phyloP scores from a whole-genome alignment of 1,140 invertebrate species.

The Zaprionus taronus region DNA sequence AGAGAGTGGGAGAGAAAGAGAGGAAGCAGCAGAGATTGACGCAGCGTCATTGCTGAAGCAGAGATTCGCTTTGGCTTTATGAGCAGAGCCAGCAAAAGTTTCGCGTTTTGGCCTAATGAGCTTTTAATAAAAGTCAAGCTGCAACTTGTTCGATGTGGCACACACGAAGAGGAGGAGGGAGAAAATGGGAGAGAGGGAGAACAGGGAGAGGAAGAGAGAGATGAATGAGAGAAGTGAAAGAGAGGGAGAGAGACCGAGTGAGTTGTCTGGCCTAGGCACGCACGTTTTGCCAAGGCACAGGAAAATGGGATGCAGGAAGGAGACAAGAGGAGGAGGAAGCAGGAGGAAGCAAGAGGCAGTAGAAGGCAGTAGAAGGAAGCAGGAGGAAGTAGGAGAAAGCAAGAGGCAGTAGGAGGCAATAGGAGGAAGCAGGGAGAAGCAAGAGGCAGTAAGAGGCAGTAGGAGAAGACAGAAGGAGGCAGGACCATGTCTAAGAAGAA shows the following conservation, averaged over 20 bases:
- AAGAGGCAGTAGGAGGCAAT: not conserved
- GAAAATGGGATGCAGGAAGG: not conserved
- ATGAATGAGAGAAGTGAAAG: too few relatives aligned
- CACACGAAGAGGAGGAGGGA: constrained; percentile 13
- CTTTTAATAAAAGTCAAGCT: constrained; percentile 81
- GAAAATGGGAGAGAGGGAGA: not conserved
- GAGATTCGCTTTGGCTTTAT: constrained; percentile 27
- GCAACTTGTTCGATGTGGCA: constrained; percentile 40
- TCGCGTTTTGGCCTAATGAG: constrained; percentile 69
- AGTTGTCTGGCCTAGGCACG: not conserved
- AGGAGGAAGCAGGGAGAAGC: not conserved
- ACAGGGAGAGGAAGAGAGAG: too few relatives aligned
- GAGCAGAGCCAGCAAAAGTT: constrained; percentile 61
- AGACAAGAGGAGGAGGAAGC: not conserved
- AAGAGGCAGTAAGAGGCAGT: not conserved
- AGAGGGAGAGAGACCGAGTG: too few relatives aligned
- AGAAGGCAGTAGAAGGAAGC: not conserved
- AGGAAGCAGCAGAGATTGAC: constrained; percentile 5
- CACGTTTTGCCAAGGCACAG: not conserved
- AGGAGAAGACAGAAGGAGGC: not conserved
- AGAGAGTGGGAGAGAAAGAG: not conserved
- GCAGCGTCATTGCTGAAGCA: constrained; percentile 6
- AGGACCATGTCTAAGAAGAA: not conserved
- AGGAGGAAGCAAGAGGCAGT: not conserved
- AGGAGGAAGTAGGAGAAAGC: not conserved